Percentiles rank a stretch among this genome's conserved stretches.
Evolutionary conservation across 2,797 vertebrate genomes (phyloP).

Genomic region (Otolemur crassicaudatus): DNA sequence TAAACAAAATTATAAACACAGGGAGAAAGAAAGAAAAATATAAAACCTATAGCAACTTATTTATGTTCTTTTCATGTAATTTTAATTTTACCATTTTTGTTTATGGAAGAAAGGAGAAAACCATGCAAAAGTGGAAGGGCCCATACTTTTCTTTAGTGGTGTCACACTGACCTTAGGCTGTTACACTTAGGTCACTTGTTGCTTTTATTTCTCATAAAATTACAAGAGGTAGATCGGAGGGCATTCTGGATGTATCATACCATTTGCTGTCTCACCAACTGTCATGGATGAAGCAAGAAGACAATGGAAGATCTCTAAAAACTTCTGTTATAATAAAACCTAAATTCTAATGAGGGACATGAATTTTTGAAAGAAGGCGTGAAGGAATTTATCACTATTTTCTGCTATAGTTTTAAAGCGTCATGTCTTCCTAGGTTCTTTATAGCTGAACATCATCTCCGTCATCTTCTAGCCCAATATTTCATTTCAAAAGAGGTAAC

Average conservation of each 20-base stretch:
- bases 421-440: not conserved
- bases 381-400: not conserved
- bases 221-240: not conserved
- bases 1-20: conserved; percentile 5
- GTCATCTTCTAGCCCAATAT: not conserved
- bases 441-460: not conserved
- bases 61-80: conserved; percentile 31
- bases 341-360: not conserved
- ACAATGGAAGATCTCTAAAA: not conserved
- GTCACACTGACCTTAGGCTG: not conserved
- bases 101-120: not conserved
- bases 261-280: not conserved
- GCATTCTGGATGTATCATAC: not conserved
- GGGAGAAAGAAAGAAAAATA: conserved; percentile 21
- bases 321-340: not conserved
- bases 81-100: conserved; percentile 24
- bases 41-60: not conserved
- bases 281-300: not conserved
- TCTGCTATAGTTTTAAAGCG: not conserved
- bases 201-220: conserved; percentile 19
- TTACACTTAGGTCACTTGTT: not conserved
- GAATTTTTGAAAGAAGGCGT: not conserved
- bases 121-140: not conserved
- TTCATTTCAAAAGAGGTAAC: not conserved
- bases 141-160: not conserved